Percentiles rank a stretch among this genome's conserved stretches.
Evolutionary conservation across 2,888 invertebrate genomes (phyloP).

Genomic region (Euzetes globulus): DNA sequence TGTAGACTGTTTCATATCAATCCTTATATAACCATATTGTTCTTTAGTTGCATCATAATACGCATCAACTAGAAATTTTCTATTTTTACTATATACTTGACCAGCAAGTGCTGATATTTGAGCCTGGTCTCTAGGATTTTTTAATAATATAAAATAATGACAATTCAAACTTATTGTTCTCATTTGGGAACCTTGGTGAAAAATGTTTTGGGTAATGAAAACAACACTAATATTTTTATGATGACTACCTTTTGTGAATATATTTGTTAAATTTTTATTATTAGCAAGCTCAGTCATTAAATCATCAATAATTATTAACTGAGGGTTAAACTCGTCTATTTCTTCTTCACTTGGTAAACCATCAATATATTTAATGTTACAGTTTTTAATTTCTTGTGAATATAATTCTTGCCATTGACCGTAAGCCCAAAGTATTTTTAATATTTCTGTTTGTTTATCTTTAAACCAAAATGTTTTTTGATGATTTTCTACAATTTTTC

Average conservation of each 20-base stretch:
- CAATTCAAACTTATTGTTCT: slow-evolving; percentile 32
- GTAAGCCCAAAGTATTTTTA: slow-evolving; percentile 23
- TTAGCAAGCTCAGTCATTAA: slow-evolving; percentile 24
- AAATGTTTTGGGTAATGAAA: slow-evolving; percentile 36
- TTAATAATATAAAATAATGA: slow-evolving; percentile 30
- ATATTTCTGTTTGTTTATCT: background rate
- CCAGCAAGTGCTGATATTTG: slow-evolving; percentile 22
- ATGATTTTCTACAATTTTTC: slow-evolving; percentile 7
- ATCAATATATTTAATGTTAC: background rate
- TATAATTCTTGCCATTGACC: slow-evolving; percentile 26
- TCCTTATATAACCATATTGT: slow-evolving; percentile 9
- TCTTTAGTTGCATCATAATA: slow-evolving; percentile 32
- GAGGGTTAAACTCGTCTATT: background rate
- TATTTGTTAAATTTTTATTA: background rate
- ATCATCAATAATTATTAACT: slow-evolving; percentile 23
- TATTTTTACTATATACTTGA: slow-evolving; percentile 28
- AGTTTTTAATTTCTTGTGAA: background rate
- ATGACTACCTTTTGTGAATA: slow-evolving; percentile 26
- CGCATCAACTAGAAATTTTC: slow-evolving; percentile 25
- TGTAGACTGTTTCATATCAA: slow-evolving; percentile 22
- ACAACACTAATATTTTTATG: background rate
- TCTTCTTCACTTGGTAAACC: background rate
- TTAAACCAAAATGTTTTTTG: background rate
- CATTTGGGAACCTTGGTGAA: slow-evolving; percentile 31
- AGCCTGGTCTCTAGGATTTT: slow-evolving; percentile 29